Conservation (phyloP, 1,140 invertebrate species). For the Pissodes strobi region DNA sequence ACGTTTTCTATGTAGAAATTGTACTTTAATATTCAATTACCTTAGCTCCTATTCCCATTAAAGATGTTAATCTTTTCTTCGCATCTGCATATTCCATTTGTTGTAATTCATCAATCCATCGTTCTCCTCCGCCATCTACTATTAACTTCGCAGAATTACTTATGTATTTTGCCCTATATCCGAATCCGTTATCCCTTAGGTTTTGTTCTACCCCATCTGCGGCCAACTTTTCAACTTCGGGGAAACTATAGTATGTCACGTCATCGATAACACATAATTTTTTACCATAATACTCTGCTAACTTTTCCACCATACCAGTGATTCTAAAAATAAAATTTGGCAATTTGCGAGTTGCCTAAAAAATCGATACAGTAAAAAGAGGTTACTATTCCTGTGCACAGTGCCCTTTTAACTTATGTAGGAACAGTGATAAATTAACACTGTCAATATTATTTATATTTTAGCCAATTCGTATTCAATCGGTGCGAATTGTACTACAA, state of each 20-base stretch:
- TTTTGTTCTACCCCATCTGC: conserved; percentile 68
- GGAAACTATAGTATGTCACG: conserved; percentile 78
- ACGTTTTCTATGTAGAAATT: background rate
- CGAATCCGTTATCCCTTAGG: conserved; percentile 83
- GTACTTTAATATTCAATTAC: conserved; percentile 55
- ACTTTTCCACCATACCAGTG: conserved; percentile 87
- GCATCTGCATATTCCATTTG: conserved; percentile 74
- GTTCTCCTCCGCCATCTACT: conserved; percentile 65
- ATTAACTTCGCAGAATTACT: conserved; percentile 72
- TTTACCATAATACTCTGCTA: conserved; percentile 81
- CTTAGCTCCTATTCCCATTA: conserved; percentile 89
- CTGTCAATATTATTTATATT: no score
- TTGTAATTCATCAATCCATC: conserved; percentile 75
- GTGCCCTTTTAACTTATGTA: no score
- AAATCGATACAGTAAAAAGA: no score
- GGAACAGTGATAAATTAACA: no score
- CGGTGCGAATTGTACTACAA: no score
- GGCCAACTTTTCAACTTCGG: conserved; percentile 69
- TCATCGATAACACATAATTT: conserved; percentile 72
- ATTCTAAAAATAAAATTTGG: no score
- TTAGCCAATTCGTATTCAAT: no score
- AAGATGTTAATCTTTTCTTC: conserved; percentile 70
- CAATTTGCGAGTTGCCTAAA: no score
- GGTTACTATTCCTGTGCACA: no score
- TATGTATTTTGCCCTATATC: conserved; percentile 90